Evolutionary conservation across 2,113 vertebrate species (phyloP).

Genomic region (Chinchilla lanigera): DNA sequence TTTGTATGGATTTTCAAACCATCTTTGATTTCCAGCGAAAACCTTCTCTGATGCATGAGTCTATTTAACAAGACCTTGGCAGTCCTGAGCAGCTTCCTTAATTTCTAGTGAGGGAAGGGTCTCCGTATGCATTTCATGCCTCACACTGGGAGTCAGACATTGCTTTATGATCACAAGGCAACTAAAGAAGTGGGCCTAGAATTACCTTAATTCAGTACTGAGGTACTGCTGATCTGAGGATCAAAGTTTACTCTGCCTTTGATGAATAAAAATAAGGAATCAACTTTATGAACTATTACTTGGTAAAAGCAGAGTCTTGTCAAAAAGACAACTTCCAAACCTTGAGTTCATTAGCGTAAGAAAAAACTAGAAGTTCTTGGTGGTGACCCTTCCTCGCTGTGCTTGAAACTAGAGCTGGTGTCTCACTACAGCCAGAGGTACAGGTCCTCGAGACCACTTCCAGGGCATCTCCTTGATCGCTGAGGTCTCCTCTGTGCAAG

Average conservation of each 20-base stretch:
- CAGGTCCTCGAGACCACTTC: too few relatives aligned
- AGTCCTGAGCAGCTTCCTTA: background rate
- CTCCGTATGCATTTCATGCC: background rate
- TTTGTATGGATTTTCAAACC: constrained; percentile 2
- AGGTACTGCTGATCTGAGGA: background rate
- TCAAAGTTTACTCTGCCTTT: background rate
- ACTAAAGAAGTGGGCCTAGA: background rate
- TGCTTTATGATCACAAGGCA: background rate
- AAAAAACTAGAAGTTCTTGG: background rate
- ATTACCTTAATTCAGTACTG: background rate
- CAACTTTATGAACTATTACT: background rate
- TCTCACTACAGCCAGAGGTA: background rate
- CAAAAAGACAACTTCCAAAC: background rate
- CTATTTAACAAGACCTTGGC: background rate
- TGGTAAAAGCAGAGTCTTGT: background rate
- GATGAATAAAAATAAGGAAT: background rate
- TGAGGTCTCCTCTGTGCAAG: background rate
- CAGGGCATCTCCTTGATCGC: background rate
- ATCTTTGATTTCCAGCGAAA: background rate
- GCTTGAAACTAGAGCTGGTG: background rate
- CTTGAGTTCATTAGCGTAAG: background rate
- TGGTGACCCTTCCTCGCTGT: background rate
- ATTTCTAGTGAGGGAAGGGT: background rate
- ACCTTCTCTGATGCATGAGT: background rate
- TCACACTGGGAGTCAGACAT: background rate